Conservation (phyloP, 2,797 vertebrate genomes). For the Tenualosa thibaudeaui region DNA sequence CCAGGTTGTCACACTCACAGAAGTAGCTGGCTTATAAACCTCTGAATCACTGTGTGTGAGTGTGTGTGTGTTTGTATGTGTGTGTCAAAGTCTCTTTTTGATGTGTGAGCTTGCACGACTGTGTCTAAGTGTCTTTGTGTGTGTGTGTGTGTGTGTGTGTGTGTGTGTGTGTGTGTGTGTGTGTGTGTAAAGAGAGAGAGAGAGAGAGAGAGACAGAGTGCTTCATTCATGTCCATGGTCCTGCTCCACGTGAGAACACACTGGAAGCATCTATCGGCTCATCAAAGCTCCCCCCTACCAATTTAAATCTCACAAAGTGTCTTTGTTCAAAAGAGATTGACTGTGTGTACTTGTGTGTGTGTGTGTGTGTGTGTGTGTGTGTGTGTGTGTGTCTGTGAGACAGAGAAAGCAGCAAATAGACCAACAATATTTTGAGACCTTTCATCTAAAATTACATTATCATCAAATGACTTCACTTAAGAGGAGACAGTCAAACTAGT, state of each 20-base stretch:
- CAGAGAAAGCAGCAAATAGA: background rate
- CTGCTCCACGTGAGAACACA: slow-evolving; percentile 8
- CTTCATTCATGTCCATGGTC: background rate
- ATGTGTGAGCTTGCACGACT: background rate
- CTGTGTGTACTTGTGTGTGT: background rate
- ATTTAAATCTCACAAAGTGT: slow-evolving; percentile 23
- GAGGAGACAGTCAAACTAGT: slow-evolving; percentile 5
- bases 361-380: slow-evolving; percentile 18
- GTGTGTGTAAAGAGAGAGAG: background rate
- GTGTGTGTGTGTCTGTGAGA: background rate
- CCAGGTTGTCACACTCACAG: background rate
- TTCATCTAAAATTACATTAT: slow-evolving; percentile 24
- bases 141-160: background rate
- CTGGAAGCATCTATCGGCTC: background rate
- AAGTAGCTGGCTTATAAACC: background rate
- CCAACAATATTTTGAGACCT: slow-evolving; percentile 5
- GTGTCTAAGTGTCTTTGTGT: background rate
- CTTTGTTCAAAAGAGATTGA: background rate
- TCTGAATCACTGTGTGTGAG: background rate
- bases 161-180: background rate
- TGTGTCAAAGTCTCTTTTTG: background rate
- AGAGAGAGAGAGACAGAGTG: background rate
- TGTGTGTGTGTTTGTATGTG: background rate
- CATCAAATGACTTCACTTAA: slow-evolving; percentile 25
- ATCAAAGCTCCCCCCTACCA: slow-evolving; percentile 15